Conservation (phyloP, 2,113 vertebrate species). For the Hepsetus odoe region DNA sequence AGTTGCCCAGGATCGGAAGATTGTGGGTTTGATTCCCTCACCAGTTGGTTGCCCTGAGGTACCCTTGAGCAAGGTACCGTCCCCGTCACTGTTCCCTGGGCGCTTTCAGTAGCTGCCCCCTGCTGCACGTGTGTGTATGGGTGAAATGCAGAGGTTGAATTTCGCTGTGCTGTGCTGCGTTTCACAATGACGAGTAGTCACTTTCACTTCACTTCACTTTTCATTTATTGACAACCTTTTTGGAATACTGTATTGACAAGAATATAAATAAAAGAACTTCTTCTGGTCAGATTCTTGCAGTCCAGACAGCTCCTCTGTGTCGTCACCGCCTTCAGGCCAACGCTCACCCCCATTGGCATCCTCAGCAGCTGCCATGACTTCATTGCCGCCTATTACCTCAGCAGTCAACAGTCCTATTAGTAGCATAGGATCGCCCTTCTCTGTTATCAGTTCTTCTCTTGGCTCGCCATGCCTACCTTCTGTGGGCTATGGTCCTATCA, state of each 20-base stretch:
- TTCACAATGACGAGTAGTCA: no score
- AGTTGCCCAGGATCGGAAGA: no score
- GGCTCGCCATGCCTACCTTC: conserved; percentile 88
- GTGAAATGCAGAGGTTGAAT: no score
- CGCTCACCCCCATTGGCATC: conserved; percentile 73
- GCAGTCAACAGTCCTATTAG: conserved; percentile 80
- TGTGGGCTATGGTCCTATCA: conserved; percentile 88
- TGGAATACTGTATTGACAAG: no score
- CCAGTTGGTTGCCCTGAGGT: no score
- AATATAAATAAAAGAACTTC: not conserved
- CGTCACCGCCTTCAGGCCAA: conserved; percentile 78
- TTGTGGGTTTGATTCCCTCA: no score
- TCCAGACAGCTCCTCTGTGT: conserved; percentile 89
- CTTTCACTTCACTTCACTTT: not conserved
- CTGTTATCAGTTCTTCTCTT: conserved; percentile 90
- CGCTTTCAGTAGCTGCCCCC: no score
- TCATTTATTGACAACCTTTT: no score
- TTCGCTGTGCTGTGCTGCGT: no score
- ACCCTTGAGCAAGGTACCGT: no score
- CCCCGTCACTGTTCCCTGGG: no score
- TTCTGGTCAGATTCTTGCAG: conserved; percentile 81
- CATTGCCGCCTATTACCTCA: conserved; percentile 75
- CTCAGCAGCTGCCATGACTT: conserved; percentile 78
- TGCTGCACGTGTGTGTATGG: no score
- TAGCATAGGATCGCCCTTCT: conserved; percentile 86